These are phyloP conservation scores for Arbacia lixula DNA, from an alignment of 53 echinoderm and acorn worm species.

Conservation along the genomic window DNA sequence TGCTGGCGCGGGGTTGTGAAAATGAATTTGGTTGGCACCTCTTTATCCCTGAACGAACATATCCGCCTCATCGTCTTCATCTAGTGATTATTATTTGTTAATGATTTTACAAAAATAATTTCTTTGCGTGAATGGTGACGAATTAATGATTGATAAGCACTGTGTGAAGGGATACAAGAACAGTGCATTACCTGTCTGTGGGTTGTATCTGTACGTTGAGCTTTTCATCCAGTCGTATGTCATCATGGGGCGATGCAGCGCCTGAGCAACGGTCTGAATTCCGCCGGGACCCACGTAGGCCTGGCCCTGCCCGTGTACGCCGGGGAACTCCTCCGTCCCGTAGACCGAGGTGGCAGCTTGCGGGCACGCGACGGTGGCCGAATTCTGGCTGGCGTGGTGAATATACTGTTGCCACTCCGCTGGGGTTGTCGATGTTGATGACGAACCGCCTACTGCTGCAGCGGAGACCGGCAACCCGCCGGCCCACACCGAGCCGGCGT, in stretches of 20 bases:
- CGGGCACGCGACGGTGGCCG: constrained; percentile 6
- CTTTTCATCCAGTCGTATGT: constrained; percentile 77
- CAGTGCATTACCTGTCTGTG: constrained; percentile 81
- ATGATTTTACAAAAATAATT: no score
- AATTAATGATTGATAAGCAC: no score
- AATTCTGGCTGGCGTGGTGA: constrained; percentile 16
- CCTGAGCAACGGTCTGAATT: constrained; percentile 38
- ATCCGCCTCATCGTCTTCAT: no score
- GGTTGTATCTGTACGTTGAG: constrained; percentile 85
- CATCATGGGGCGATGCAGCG: constrained; percentile 46
- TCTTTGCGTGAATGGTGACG: no score
- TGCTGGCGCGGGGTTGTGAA: no score
- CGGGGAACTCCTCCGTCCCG: constrained; percentile 1
- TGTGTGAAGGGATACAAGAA: no score
- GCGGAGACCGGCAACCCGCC: background rate
- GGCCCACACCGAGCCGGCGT: constrained; percentile 8
- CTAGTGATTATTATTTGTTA: no score
- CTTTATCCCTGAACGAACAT: no score
- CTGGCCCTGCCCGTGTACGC: constrained; percentile 11
- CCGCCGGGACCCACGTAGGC: constrained; percentile 28
- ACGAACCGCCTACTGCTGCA: no score
- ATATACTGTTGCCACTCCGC: constrained; percentile 46
- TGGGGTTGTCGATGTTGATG: constrained; percentile 9
- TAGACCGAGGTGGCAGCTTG: constrained; percentile 15
- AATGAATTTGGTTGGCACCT: no score